phyloP scores from a whole-genome alignment of 1,140 invertebrate species.

The Centruroides sculpturatus region DNA sequence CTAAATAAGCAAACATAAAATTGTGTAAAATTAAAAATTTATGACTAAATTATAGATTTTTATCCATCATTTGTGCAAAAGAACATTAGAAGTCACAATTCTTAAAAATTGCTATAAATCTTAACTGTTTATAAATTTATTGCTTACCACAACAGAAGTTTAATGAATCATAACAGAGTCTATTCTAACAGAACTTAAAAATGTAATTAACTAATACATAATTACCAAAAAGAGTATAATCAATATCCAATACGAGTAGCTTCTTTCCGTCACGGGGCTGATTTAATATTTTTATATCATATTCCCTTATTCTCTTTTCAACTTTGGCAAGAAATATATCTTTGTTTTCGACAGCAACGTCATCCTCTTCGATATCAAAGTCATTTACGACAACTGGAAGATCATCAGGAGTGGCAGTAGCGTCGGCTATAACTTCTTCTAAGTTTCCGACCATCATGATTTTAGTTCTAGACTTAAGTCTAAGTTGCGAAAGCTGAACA shows the following conservation, averaged over 20 bases:
- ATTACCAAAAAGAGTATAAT: conserved; percentile 76
- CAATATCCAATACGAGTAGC: conserved; percentile 86
- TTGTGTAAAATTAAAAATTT: too few species aligned
- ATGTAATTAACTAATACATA: conserved; percentile 7
- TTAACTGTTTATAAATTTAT: too few species aligned
- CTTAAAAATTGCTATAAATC: too few species aligned
- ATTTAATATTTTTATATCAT: conserved; percentile 69
- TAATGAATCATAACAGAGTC: too few species aligned
- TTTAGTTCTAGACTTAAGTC: conserved; percentile 48
- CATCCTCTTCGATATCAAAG: conserved; percentile 58
- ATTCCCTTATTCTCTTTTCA: conserved; percentile 66
- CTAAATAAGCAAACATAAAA: too few species aligned
- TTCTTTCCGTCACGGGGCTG: conserved; percentile 69
- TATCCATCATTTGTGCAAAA: too few species aligned
- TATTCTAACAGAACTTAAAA: neutral
- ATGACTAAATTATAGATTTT: too few species aligned
- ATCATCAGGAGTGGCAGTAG: conserved; percentile 52
- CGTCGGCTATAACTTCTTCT: conserved; percentile 76
- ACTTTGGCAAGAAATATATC: conserved; percentile 48
- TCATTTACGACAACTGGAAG: conserved; percentile 71
- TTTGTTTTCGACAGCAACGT: conserved; percentile 63
- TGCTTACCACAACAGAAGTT: too few species aligned
- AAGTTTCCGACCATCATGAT: conserved; percentile 94
- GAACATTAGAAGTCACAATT: too few species aligned
- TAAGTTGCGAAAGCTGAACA: conserved; percentile 5